Conservation (phyloP, 2,797 vertebrate genomes). For the Sternarchorhynchus goeldii region DNA sequence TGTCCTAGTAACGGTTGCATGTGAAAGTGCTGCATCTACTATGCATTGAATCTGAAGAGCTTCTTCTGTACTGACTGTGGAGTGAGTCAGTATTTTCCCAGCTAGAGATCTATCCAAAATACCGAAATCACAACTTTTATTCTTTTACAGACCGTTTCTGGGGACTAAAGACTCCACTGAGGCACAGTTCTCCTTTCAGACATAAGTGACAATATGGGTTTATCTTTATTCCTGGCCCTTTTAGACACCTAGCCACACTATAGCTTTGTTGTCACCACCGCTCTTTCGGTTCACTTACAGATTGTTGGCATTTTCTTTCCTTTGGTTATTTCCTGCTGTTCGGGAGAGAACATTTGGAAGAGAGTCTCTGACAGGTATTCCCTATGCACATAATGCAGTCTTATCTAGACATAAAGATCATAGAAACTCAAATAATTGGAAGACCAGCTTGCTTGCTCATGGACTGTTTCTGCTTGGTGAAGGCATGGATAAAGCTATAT, state of each 20-base stretch:
- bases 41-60: not conserved
- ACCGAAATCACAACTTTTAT: slow-evolving; percentile 16
- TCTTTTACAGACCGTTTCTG: slow-evolving; percentile 4
- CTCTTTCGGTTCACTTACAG: slow-evolving; percentile 19
- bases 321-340: not conserved
- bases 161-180: slow-evolving; percentile 18
- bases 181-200: slow-evolving; percentile 9
- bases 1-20: not conserved
- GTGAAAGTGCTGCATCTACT: not conserved
- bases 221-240: slow-evolving; percentile 13
- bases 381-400: not conserved
- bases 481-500: too few species aligned
- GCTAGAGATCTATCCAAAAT: not conserved
- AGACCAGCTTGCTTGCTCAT: too few species aligned
- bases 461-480: too few species aligned
- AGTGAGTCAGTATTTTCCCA: not conserved
- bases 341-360: not conserved
- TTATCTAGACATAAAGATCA: not conserved
- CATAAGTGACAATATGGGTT: slow-evolving; percentile 31
- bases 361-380: not conserved
- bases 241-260: slow-evolving; percentile 19
- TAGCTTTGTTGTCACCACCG: slow-evolving; percentile 6
- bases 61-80: not conserved
- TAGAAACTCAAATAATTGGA: too few species aligned
- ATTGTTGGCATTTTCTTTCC: slow-evolving; percentile 28